These are phyloP conservation scores for Prenolepis imparis DNA, from an alignment of 2,888 invertebrate genomes.

Conservation along the genomic window DNA sequence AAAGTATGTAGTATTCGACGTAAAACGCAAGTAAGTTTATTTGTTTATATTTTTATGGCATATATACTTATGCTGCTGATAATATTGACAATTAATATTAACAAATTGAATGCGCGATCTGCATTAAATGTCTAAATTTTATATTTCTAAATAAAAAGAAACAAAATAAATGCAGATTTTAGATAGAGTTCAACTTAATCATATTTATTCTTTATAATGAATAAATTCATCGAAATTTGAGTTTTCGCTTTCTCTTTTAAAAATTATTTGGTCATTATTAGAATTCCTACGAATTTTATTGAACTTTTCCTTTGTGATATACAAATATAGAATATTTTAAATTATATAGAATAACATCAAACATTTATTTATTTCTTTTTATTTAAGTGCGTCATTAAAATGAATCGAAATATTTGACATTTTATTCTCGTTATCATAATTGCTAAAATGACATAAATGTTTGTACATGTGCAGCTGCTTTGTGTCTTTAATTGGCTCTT, in stretches of 20 bases:
- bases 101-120: slow-evolving; percentile 22
- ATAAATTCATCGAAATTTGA: not conserved
- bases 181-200: not conserved
- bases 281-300: not conserved
- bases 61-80: too few relatives aligned
- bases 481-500: not conserved
- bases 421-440: slow-evolving; percentile 5
- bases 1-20: slow-evolving; percentile 88
- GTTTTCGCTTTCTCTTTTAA: not conserved
- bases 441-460: not conserved
- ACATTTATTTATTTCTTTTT: not conserved
- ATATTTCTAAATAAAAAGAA: not conserved
- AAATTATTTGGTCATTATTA: not conserved
- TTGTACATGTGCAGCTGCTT: not conserved
- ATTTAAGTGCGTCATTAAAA: not conserved
- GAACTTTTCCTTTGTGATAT: not conserved
- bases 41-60: slow-evolving; percentile 10
- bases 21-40: slow-evolving; percentile 66
- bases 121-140: not conserved
- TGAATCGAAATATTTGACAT: not conserved
- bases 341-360: not conserved
- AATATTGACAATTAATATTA: slow-evolving; percentile 66
- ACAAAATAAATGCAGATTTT: not conserved
- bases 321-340: not conserved
- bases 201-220: not conserved